Conservation (phyloP, 2,888 invertebrate genomes). For the Omphaloscelis lunosa region DNA sequence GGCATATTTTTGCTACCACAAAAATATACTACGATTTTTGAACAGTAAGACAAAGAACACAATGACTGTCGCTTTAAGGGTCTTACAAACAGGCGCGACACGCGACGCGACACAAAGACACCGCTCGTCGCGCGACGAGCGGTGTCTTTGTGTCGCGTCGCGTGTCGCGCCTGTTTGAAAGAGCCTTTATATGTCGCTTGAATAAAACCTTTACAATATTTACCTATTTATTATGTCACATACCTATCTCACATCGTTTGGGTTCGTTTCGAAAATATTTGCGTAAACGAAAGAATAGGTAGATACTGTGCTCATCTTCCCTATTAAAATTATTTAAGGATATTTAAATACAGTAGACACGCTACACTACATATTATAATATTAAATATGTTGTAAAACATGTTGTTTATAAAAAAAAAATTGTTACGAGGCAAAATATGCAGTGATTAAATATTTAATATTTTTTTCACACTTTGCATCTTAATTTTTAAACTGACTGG, state of each 20-base stretch:
- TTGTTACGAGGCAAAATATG: neutral
- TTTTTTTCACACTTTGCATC: neutral
- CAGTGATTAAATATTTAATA: neutral
- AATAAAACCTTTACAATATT: neutral
- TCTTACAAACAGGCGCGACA: too few relatives aligned
- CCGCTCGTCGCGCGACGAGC: too few relatives aligned
- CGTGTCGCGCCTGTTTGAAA: too few relatives aligned
- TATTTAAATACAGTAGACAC: constrained; percentile 13
- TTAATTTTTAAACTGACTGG: neutral
- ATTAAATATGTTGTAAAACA: constrained; percentile 25
- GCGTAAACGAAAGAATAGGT: neutral
- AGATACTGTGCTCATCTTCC: neutral
- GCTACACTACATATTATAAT: neutral
- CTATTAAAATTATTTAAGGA: neutral
- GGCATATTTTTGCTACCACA: too few relatives aligned
- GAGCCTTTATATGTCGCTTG: neutral
- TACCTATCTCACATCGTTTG: neutral
- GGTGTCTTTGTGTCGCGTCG: too few relatives aligned
- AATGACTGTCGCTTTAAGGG: too few relatives aligned
- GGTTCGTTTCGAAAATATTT: neutral
- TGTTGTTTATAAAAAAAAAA: constrained; percentile 27
- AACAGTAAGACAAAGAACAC: too few relatives aligned
- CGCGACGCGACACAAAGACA: too few relatives aligned
- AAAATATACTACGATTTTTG: too few relatives aligned
- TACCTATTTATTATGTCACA: neutral